Conservation (phyloP, 1,140 invertebrate genomes). For the Radopholus similis region DNA sequence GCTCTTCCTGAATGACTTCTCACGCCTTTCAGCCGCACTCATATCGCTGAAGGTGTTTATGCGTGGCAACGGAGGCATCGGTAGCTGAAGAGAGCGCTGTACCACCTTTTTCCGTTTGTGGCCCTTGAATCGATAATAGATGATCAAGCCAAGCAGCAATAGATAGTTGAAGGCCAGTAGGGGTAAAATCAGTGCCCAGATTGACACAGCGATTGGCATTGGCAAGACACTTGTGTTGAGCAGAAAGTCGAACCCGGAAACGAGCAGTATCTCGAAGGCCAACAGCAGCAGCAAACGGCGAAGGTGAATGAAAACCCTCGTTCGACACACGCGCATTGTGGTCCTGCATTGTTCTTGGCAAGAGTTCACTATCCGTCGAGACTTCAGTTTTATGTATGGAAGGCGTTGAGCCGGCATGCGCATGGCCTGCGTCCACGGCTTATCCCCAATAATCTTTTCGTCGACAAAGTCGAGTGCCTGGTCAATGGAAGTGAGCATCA, state of each 20-base stretch:
- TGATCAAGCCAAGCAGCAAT: constrained; percentile 19
- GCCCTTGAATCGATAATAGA: constrained; percentile 40
- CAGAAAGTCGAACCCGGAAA: constrained; percentile 23
- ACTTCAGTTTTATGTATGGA: constrained; percentile 46
- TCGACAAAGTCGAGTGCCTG: constrained; percentile 59
- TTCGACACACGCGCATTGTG: not conserved
- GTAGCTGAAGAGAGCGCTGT: not conserved
- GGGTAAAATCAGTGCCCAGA: constrained; percentile 37
- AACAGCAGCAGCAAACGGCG: constrained; percentile 2
- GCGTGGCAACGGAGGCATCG: constrained; percentile 14
- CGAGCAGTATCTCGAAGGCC: constrained; percentile 9
- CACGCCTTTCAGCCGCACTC: not conserved
- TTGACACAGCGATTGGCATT: constrained; percentile 23
- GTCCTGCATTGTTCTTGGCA: not conserved
- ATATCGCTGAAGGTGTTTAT: not conserved
- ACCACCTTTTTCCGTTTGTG: constrained; percentile 6
- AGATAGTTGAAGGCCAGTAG: constrained; percentile 42
- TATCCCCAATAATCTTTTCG: constrained; percentile 58
- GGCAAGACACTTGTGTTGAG: constrained; percentile 8
- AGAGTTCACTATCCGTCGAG: constrained; percentile 11
- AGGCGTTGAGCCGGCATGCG: constrained; percentile 46
- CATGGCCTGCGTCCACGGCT: constrained; percentile 43
- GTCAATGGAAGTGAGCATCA: constrained; percentile 50
- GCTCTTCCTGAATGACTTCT: not conserved
- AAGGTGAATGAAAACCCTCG: not conserved